Base-by-base conservation (phyloP, 2,888 invertebrate species). In the Acheta domesticus region DNA sequence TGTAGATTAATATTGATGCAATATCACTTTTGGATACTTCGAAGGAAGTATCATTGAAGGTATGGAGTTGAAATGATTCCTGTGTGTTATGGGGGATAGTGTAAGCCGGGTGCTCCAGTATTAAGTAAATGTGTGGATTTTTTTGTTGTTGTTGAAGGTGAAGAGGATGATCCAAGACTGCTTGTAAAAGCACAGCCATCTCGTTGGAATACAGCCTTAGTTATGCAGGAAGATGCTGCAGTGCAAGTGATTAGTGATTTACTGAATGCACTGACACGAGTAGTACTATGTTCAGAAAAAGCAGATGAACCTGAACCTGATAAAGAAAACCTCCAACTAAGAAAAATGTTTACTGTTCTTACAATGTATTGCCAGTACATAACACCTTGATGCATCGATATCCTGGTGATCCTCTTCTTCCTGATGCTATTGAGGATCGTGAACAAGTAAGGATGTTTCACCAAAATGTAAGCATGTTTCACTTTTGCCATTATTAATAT, bases 201-300 rank as follows among this genome's bases (percentile, higher is more conserved):
- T n/a, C 88, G 86, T 82, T 86, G 89, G 74, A 87, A 87, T 11
- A 87, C 88, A 81, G 88, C 88, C 0, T 86, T 88, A 77, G 87
- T 87, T 48, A 88, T 89, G 85, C 87, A 88, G 81, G 90, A 90
- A 85, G 86, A 91, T 84, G 87, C 89, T 81, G 89, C 92, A 0
- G 87, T 90, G 62, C 87, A 88, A 81, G 91, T 92, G 2, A 88
- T 94, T 36, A 90, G 90, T 83, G 92, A 93, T 84, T 86, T 94
- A 19, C 85, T 94, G 11, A 89, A 92, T 83, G 92, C 93, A 3
- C 86, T 94, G 1, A 89, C 92, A 62, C 62, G 62, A 14, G 14
- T 62, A 4, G 62, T 62, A n/a, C 16, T 62, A n/a, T 19, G 62
- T n/a, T n/a, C 62, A 3, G n/a, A 62, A 14, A 62, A 62, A 62